Evolutionary conservation across 2,888 invertebrate species (phyloP).

Genomic region (Argyra leucocephala): DNA sequence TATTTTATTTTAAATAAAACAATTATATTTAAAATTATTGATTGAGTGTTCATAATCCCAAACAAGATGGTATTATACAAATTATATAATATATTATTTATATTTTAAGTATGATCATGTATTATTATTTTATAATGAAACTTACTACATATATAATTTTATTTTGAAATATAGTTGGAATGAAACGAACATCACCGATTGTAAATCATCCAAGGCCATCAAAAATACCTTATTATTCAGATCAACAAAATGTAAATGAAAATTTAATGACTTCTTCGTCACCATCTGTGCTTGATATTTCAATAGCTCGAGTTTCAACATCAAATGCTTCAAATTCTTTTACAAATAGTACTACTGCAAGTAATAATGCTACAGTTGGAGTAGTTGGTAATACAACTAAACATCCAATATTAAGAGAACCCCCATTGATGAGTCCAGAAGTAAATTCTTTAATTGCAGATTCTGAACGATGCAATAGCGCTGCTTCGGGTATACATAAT

Average conservation of each 20-base stretch:
- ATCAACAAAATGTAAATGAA: slow-evolving; percentile 22
- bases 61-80: too few relatives aligned
- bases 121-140: too few relatives aligned
- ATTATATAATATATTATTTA: too few relatives aligned
- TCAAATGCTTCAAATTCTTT: slow-evolving; percentile 27
- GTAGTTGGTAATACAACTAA: slow-evolving; percentile 1
- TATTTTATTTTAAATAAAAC: too few relatives aligned
- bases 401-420: slow-evolving; percentile 28
- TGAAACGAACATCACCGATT: slow-evolving; percentile 48
- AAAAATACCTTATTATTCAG: slow-evolving; percentile 41
- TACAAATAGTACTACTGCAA: neutral
- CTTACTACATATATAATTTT: too few relatives aligned
- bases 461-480: slow-evolving; percentile 12
- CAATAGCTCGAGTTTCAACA: slow-evolving; percentile 17
- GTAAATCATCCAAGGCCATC: slow-evolving; percentile 45
- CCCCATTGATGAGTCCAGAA: slow-evolving; percentile 53
- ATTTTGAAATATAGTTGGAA: slow-evolving; percentile 34
- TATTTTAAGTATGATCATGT: too few relatives aligned
- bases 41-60: too few relatives aligned
- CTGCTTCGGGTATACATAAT: slow-evolving; percentile 10
- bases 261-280: slow-evolving; percentile 30
- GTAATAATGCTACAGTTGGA: neutral
- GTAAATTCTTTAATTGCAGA: slow-evolving; percentile 55
- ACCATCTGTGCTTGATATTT: slow-evolving; percentile 14
- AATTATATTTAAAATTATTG: too few relatives aligned